Conservation (phyloP, 2,797 vertebrate genomes). For the Leuciscus waleckii region DNA sequence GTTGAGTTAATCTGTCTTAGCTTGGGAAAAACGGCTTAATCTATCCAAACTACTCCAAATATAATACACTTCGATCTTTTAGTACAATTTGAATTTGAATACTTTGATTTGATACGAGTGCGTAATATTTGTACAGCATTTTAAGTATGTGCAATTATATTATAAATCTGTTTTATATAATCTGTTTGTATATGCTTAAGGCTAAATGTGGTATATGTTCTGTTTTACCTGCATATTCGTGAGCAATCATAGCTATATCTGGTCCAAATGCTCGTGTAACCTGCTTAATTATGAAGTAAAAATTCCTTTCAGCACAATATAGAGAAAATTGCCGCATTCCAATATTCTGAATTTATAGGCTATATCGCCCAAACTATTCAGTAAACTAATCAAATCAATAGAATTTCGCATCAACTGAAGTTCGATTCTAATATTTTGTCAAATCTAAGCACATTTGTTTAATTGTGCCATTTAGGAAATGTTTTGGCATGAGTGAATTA, state of each 20-base stretch:
- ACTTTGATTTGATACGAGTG: background rate
- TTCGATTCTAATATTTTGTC: background rate
- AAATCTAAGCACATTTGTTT: background rate
- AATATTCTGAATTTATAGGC: background rate
- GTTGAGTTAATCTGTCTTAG: conserved; percentile 13
- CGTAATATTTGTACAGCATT: background rate
- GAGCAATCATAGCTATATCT: background rate
- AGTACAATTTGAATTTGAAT: background rate
- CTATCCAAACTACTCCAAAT: background rate
- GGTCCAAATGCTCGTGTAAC: background rate
- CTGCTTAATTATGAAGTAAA: background rate
- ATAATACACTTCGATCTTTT: background rate
- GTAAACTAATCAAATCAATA: background rate
- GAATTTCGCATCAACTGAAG: background rate
- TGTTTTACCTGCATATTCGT: background rate
- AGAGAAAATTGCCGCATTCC: background rate
- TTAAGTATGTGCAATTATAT: background rate
- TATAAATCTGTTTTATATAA: background rate
- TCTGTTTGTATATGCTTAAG: too few species aligned
- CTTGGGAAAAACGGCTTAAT: background rate
- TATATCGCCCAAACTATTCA: background rate
- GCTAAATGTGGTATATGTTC: background rate
- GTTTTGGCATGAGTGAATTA: conserved; percentile 66
- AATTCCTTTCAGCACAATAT: background rate
- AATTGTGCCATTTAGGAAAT: conserved; percentile 12